Evolutionary conservation across 2,888 invertebrate species (phyloP), one percentile per base, ranked within the genome.

Genomic region (Agrochola lota): DNA sequence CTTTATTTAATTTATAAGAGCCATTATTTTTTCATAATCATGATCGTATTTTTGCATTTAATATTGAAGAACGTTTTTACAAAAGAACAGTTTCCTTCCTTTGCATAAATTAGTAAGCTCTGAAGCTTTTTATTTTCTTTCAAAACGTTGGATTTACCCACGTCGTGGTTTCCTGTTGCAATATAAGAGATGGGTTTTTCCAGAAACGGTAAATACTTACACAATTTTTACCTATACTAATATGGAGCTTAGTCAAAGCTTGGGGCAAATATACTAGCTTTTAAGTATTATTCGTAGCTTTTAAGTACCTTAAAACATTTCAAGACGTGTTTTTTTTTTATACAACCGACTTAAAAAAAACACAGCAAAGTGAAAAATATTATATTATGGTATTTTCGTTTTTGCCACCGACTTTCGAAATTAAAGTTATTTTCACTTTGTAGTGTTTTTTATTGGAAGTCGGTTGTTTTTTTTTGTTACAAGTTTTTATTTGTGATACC

Each of bases 111-210:
- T 40, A 52, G 26, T 68, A 55, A 43, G 17, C 5, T n/a, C 30
- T 60, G 23, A 52, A 68, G 26, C 4, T 49, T 57, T 57, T 23
- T 75, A 17, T 26, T 35, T 60, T 52, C 35, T 17, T 43, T 15
- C 0, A 12, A 52, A 6, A n/a, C n/a, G 59, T 4, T 17, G 66
- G 78, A 0, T 52, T 52, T 30, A 72, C 66, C 72, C 43, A 66
- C 35, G 12, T 12, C 43, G 30, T 15, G 30, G n/a, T 79, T 79
- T 79, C 78, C 73, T 72, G 9, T 35, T 66, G 2, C n/a, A 66
- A n/a, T 23, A n/a, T 23, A 0, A 35, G 43, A 66, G 7, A 8
- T 52, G 71, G 72, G 59, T 43, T 66, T 49, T 60, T n/a, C 64
- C 59, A 78, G 55, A 35, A 35, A 20, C 57, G 17, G 78, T 70